phyloP scores from a whole-genome alignment of 2,888 invertebrate species.

The Aleiodes alternator region DNA sequence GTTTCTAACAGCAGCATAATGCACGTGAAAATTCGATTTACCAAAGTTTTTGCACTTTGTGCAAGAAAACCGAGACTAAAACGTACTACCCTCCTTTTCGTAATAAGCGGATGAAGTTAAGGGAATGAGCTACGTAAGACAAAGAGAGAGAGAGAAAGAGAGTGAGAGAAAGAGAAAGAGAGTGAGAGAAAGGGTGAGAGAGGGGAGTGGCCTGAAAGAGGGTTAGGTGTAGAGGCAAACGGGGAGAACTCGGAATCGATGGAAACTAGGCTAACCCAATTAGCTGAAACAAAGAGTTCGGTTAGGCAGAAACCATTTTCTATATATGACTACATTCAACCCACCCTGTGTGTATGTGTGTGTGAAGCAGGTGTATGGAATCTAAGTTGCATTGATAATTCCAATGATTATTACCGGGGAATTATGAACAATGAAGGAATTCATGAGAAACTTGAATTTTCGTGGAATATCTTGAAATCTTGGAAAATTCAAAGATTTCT shows the following conservation, averaged over 20 bases:
- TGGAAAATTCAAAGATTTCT: too few relatives aligned
- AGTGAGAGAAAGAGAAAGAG: background rate
- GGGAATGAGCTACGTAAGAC: slow-evolving; percentile 9
- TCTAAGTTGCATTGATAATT: background rate
- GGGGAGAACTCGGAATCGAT: slow-evolving; percentile 63
- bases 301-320: slow-evolving; percentile 53
- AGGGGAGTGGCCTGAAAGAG: slow-evolving; percentile 55
- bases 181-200: background rate
- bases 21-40: slow-evolving; percentile 48
- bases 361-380: too few relatives aligned
- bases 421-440: background rate
- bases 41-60: slow-evolving; percentile 35
- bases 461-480: too few relatives aligned
- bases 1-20: slow-evolving; percentile 42
- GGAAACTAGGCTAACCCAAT: slow-evolving; percentile 69
- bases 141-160: slow-evolving; percentile 13
- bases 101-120: slow-evolving; percentile 28
- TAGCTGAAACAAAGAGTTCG: slow-evolving; percentile 68
- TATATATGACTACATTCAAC: background rate
- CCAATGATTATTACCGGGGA: too few relatives aligned
- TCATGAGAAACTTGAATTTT: background rate
- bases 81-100: slow-evolving; percentile 5
- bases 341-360: too few relatives aligned
- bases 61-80: slow-evolving; percentile 19
- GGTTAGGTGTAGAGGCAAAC: slow-evolving; percentile 34